Base-by-base conservation (phyloP, 2,113 vertebrate genomes). In the Myiozetetes cayanensis region DNA sequence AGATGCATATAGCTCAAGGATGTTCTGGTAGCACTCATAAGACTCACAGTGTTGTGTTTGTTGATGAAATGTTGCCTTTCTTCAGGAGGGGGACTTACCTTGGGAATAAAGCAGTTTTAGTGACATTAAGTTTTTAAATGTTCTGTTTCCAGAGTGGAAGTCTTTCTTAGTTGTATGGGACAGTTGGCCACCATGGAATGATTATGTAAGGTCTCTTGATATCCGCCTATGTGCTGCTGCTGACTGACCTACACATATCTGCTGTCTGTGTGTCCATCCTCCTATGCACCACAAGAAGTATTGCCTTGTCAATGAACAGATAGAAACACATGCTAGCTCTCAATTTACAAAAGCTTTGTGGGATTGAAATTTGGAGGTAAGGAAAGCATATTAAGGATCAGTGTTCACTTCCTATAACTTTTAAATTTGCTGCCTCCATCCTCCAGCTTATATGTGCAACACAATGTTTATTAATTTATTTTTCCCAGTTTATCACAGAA, bases 1-100 rank as follows among this genome's bases (percentile, higher is more conserved):
- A 52, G 20, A n/a, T 43, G 23, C 5, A 4, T 18, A 12, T 2
- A 39, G 9, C 43, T 8, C 43, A 49, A 75, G 25, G 28, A 31
- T 9, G 3, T 76, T 58, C 28, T 4, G 1, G 30, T 22, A 43
- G 11, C 4, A 8, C 23, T 59, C 30, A 16, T 19, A 47, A 25
- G 20, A 13, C 15, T 88, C 0, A 2, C 7, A 13, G 0, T 12
- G 7, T 33, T n/a, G 8, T 50, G 21, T 78, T 70, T 86, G 24
- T 41, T 4, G 12, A 10, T 41, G 44, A 81, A 94, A 81, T 0
- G 0, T 13, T 83, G 6, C n/a, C 8, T 52, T 66, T 21, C 13
- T 7, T 35, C 12, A 81, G 49, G 15, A 84, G 21, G 33, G 77
- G 8, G 21, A 5, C 16, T 72, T 49, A 15, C 6, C 25, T 61